Evolutionary conservation across 2,888 invertebrate species (phyloP).

Genomic region (Piscicola geometra): DNA sequence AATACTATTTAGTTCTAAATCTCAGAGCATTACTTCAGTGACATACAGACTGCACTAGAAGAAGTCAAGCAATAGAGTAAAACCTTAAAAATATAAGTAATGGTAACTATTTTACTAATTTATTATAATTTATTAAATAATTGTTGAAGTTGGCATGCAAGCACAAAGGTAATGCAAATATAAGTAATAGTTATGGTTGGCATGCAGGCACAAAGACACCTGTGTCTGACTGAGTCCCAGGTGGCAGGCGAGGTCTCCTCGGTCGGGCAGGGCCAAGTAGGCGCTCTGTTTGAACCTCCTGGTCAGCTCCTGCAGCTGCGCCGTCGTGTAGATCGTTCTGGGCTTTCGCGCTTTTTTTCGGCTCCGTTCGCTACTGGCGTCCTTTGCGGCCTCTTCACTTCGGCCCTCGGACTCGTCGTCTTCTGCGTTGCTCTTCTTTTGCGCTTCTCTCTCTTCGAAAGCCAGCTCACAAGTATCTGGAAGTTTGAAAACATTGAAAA

Average conservation of each 20-base stretch:
- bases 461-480: neutral
- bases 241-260: conserved; percentile 25
- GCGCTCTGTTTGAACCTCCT: conserved; percentile 29
- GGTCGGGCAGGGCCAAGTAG: conserved; percentile 26
- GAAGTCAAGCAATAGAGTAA: too few species aligned
- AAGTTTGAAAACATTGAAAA: neutral
- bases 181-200: too few species aligned
- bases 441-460: neutral
- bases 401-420: conserved; percentile 3
- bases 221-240: conserved; percentile 29
- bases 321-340: conserved; percentile 27
- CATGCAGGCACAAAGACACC: too few species aligned
- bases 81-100: too few species aligned
- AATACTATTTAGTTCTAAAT: too few species aligned
- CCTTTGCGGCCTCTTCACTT: neutral
- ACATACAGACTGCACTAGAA: too few species aligned
- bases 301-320: conserved; percentile 28
- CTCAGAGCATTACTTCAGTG: too few species aligned
- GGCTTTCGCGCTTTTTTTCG: conserved; percentile 27
- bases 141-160: too few species aligned
- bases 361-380: neutral
- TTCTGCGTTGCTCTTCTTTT: neutral
- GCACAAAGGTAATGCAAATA: too few species aligned
- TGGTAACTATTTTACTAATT: too few species aligned
- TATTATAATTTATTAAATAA: too few species aligned